Base-by-base conservation (phyloP, 2,888 invertebrate species). In the Disparrhopalites patrizii region DNA sequence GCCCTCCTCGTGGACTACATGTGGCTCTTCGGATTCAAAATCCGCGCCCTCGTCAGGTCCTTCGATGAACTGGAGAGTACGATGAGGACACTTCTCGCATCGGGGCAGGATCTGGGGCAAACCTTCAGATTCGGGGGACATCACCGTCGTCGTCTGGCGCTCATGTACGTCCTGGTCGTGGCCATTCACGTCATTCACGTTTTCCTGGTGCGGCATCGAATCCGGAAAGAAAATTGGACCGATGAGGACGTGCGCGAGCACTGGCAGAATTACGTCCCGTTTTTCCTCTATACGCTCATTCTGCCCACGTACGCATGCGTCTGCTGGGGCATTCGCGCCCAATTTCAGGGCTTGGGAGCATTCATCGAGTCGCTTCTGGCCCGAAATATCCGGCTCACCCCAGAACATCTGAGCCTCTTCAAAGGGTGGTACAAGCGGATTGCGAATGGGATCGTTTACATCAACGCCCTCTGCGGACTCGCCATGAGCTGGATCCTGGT, bases 281-380 rank as follows among this genome's bases (percentile, higher is more conserved):
- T 27, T 0, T 4, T 65, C 5, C 43, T 62, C n/a, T 62, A 65
- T 18, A 40, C 18, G n/a, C 28, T 69, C 33, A 54, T 68, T 52
- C 64, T 74, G 5, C 73, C 73, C 0, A 13, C 70, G 1, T 72
- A 74, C 38, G 58, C 68, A 7, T 40, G 66, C 23, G 67, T 70
- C 27, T 70, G 71, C 40, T 72, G 70, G 63, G 70, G 62, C 0
- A 43, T 72, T 10, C 47, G 60, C 13, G 69, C 58, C 38, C 67
- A 72, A 56, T 60, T 72, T 23, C 31, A 64, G 18, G 20, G 61
- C 4, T 55, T 71, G 8, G 56, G 68, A 20, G 25, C 50, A 0
- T 67, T 65, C 28, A 64, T 74, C 1, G 66, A 69, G 23, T 36
- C 62, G 25, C 30, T 68, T 3, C 60, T 72, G 23, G 30, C 33